Conservation (phyloP, 2,888 invertebrate species). For the Folsomia candida region DNA sequence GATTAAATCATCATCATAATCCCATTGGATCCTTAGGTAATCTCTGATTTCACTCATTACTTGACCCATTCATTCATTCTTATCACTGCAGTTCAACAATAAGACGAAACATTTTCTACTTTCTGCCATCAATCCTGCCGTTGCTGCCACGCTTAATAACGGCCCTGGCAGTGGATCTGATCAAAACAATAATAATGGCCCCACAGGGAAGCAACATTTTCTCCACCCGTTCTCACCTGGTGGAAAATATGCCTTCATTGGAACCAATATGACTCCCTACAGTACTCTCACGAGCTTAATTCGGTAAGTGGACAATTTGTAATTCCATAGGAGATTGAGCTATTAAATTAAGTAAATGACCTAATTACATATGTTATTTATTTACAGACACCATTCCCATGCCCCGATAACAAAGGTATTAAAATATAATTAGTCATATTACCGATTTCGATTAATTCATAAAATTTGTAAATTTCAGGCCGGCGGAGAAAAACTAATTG, state of each 20-base stretch:
- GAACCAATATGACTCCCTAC: slow-evolving; percentile 41
- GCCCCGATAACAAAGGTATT: slow-evolving; percentile 42
- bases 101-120: slow-evolving; percentile 40
- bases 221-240: slow-evolving; percentile 29
- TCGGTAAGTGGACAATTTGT: no score
- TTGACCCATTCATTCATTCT: background rate
- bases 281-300: slow-evolving; percentile 35
- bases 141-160: slow-evolving; percentile 25
- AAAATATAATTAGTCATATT: no score
- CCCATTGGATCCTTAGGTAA: no score
- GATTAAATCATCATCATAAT: background rate
- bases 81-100: slow-evolving; percentile 19
- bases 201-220: slow-evolving; percentile 26
- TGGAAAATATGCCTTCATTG: slow-evolving; percentile 40
- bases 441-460: no score
- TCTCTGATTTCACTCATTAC: background rate
- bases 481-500: slow-evolving; percentile 33
- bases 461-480: no score
- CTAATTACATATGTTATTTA: no score
- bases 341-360: no score
- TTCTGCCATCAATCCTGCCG: slow-evolving; percentile 33
- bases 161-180: slow-evolving; percentile 9
- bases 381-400: slow-evolving; percentile 38
- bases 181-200: background rate
- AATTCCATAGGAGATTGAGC: no score